Evolutionary conservation across 1,140 invertebrate genomes (phyloP), one percentile per base, ranked within the genome.

Genomic region (Chionoecetes opilio): DNA sequence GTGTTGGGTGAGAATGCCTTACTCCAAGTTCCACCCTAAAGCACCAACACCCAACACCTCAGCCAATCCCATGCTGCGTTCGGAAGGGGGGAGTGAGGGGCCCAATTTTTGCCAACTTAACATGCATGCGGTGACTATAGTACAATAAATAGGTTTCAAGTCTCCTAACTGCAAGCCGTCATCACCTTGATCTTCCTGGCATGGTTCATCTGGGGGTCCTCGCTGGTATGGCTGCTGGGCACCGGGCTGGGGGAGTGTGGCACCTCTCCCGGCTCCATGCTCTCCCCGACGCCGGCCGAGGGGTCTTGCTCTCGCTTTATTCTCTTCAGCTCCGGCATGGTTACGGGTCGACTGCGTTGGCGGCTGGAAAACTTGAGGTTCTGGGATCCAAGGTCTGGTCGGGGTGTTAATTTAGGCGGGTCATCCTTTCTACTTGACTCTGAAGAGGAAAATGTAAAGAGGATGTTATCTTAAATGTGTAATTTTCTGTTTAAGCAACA

Each of bases 401-500:
- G 89, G 26, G 93, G 91, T 17, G 96, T 96, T 41, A 96, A 38
- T 82, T 96, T 96, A 11, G 96, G 96, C 82, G 95, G 96, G 26
- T 95, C 95, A 82, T 96, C 96, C 75, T 88, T 93, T 63, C 88
- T 96, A 31, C 31, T 86, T 29, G 93, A 87, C 53, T 96, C 95
- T 96, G 93, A 8, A 46, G 31, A 82, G 31, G 91, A 53, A 75
- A 75, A n/a, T n/a, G 6, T n/a, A 75, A n/a, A 2, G 8, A 75
- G 63, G n/a, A 75, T 2, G 26, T n/a, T n/a, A 14, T 14, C 14
- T 14, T 46, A 14, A 8, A 46, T 46, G 14, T 46, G 14, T 14
- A 46, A 14, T 46, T 46, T 46, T 46, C 14, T 46, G n/a, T n/a
- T n/a, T n/a, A n/a, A n/a, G n/a, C n/a, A n/a, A n/a, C n/a, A n/a